Evolutionary conservation across 2,113 vertebrate genomes (phyloP).

Genomic region (Nyctibius bracteatus): DNA sequence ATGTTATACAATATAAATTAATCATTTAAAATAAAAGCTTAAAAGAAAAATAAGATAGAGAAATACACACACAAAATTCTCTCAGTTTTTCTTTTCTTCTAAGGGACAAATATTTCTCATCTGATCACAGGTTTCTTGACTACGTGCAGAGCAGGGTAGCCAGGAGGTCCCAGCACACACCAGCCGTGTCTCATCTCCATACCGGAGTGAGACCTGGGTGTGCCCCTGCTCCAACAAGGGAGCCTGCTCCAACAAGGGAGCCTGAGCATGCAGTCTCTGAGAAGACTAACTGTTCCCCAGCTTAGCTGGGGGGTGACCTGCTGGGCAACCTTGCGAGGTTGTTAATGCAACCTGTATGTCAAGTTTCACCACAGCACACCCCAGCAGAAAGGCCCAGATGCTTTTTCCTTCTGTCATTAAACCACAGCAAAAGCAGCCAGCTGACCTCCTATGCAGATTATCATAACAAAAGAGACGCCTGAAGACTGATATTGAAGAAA

Average conservation of each 20-base stretch:
- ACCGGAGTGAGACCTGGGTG: accelerated
- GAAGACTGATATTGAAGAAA: background rate
- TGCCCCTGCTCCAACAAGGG: background rate
- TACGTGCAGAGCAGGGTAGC: background rate
- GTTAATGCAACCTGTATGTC: background rate
- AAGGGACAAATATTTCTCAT: background rate
- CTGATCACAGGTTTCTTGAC: background rate
- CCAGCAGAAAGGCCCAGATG: background rate
- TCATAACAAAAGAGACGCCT: background rate
- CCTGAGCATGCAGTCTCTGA: background rate
- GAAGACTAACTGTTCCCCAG: background rate
- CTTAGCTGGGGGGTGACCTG: background rate
- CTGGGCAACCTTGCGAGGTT: background rate
- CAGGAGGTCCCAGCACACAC: background rate
- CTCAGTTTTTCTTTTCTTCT: background rate
- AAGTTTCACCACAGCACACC: background rate
- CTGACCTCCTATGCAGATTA: background rate
- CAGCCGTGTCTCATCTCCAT: accelerated
- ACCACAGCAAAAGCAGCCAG: background rate
- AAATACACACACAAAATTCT: background rate
- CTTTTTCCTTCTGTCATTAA: background rate
- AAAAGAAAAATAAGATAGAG: background rate
- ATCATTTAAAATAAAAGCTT: background rate
- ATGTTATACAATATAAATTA: background rate
- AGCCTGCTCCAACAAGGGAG: background rate